Evolutionary conservation across 2,797 vertebrate genomes (phyloP), one percentile per base, ranked within the genome.

Genomic region (Eupleurogrammus muticus): DNA sequence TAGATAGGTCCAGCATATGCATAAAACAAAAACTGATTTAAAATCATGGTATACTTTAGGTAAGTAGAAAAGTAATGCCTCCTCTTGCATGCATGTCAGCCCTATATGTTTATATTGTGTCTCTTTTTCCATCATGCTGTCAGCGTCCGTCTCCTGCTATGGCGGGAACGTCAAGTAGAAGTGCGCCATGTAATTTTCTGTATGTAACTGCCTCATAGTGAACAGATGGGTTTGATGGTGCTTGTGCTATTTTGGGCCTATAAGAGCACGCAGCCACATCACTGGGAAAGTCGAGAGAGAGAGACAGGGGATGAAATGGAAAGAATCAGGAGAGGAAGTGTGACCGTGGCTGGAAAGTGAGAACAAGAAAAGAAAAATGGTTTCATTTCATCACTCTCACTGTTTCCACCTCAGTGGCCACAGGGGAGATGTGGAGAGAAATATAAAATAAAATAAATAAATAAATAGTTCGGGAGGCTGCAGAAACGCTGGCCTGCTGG

Each of bases 281-380:
- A 64, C 35, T n/a, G 61, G 40, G 60, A 71, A 77, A 73, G 77
- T 71, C 66, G 63, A 80, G 69, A 85, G 63, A 80, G 69, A 85
- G 70, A 85, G 81, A 82, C 63, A 20, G 58, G 53, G 66, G 76
- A 75, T 84, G 72, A 87, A 88, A 89, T 81, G 67, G 71, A 74
- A 82, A 81, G 77, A 75, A 81, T 81, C 62, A 16, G 63, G 73
- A 73, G 62, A 62, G 61, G 53, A 65, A 79, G 81, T 87, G 70
- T 80, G 73, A 84, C 55, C 48, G 69, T 42, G 21, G 79, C 70
- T 88, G 75, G 87, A 87, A 87, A 90, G 77, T 34, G 57, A 81
- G 73, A 84, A 78, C 78, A 80, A 75, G 70, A 85, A 91, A 86
- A 73, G 85, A 84, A 88, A 89, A 89, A 90, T 90, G 46, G 80